phyloP scores from a whole-genome alignment of 2,888 invertebrate genomes.

The Rhingia rostrata region DNA sequence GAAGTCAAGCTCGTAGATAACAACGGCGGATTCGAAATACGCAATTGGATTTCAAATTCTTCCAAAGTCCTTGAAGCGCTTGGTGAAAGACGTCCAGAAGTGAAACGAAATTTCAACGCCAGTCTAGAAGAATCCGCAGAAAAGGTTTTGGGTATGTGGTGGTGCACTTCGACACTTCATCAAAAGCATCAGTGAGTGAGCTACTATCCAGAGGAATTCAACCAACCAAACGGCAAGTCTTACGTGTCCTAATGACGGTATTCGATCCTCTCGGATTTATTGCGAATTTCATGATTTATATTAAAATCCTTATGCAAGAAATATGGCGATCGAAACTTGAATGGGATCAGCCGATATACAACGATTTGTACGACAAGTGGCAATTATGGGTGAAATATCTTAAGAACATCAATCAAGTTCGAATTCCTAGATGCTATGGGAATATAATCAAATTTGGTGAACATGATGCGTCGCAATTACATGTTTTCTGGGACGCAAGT shows the following conservation, averaged over 20 bases:
- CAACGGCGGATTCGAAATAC: background rate
- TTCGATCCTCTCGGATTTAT: slow-evolving; percentile 36
- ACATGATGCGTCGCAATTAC: background rate
- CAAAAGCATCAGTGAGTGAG: background rate
- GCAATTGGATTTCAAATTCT: too few relatives aligned
- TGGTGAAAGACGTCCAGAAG: background rate
- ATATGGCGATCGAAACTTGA: slow-evolving; percentile 33
- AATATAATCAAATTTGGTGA: background rate
- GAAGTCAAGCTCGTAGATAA: background rate
- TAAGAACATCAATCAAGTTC: slow-evolving; percentile 1
- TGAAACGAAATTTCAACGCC: background rate
- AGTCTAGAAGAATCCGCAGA: background rate
- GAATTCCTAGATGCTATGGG: slow-evolving; percentile 73
- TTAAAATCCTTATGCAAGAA: slow-evolving; percentile 45
- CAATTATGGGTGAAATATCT: slow-evolving; percentile 18
- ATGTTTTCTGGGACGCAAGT: slow-evolving; percentile 8
- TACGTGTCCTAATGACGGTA: background rate
- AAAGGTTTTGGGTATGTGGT: slow-evolving; percentile 14
- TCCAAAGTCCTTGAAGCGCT: background rate
- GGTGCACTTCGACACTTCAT: slow-evolving; percentile 7
- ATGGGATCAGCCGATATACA: slow-evolving; percentile 42
- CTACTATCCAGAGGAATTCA: background rate
- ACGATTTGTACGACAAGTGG: slow-evolving; percentile 17
- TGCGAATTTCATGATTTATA: slow-evolving; percentile 13
- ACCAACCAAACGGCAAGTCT: slow-evolving; percentile 25